A percentile compares a stretch with the other conserved stretches of the same genome.
Evolutionary conservation across 2,888 invertebrate genomes (phyloP).

Genomic region (Hirtodrosophila alboralis): DNA sequence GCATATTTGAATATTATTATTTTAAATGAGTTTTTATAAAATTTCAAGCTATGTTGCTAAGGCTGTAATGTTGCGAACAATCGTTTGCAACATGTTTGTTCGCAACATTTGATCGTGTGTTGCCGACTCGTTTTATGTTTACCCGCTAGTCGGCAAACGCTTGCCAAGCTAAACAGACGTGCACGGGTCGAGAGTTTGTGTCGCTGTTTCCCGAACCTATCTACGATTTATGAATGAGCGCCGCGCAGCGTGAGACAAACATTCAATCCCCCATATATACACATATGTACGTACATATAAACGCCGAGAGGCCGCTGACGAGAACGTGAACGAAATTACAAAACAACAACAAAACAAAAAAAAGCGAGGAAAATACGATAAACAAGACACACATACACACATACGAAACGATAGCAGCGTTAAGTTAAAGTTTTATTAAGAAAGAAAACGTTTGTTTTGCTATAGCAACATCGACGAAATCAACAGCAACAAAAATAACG

Average conservation of each 20-base stretch:
- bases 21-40: too few relatives aligned
- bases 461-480: conserved; percentile 25
- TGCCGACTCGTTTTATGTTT: conserved; percentile 44
- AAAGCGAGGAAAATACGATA: conserved; percentile 57
- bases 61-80: conserved; percentile 13
- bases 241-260: conserved; percentile 58
- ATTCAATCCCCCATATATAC: conserved; percentile 23
- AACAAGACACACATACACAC: conserved; percentile 45
- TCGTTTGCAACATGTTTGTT: conserved; percentile 46
- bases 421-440: conserved; percentile 60
- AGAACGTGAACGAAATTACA: conserved; percentile 73
- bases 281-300: conserved; percentile 5
- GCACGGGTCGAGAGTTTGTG: conserved; percentile 32
- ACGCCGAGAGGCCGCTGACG: conserved; percentile 26
- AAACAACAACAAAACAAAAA: too few relatives aligned
- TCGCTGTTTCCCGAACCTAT: conserved; percentile 33
- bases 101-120: conserved; percentile 41
- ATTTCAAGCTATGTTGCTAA: too few relatives aligned
- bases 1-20: too few relatives aligned
- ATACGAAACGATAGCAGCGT: conserved; percentile 51
- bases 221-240: conserved; percentile 73
- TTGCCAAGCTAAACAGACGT: conserved; percentile 68
- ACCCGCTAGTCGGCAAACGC: conserved; percentile 71
- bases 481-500: conserved; percentile 24
- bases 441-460: conserved; percentile 78